A percentile compares a stretch with the other conserved stretches of the same genome.
Conservation (phyloP, 2,797 vertebrate genomes). For the Coracias cyanogaster region DNA sequence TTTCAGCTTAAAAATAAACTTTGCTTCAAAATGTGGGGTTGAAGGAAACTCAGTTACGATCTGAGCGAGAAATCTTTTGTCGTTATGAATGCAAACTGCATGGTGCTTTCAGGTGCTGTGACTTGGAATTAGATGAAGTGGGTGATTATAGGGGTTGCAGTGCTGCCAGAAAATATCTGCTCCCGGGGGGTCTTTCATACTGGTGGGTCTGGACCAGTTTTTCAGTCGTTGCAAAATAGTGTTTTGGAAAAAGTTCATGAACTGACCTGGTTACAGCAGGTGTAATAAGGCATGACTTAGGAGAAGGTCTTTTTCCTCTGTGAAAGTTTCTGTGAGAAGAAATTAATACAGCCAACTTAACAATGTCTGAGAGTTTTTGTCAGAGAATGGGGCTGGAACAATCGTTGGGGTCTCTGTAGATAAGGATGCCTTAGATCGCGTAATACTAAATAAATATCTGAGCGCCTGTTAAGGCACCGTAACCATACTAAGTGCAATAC, state of each 20-base stretch:
- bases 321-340: background rate
- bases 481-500: rapidly evolving
- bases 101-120: background rate
- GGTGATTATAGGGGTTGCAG: background rate
- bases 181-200: background rate
- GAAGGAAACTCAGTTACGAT: background rate
- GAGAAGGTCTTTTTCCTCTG: background rate
- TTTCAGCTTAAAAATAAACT: background rate
- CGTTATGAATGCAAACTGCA: background rate
- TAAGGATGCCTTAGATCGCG: background rate
- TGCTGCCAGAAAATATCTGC: background rate
- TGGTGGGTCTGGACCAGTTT: constrained; percentile 10
- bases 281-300: background rate
- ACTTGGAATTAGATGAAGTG: background rate
- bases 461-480: background rate
- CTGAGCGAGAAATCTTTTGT: background rate
- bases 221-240: background rate
- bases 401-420: background rate
- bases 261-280: background rate
- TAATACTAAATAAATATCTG: background rate
- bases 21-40: rapidly evolving
- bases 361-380: background rate
- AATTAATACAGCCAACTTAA: background rate
- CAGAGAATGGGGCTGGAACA: background rate
- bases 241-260: background rate